Evolutionary conservation across 2,888 invertebrate species (phyloP).

Genomic region (Coelinius sp.): DNA sequence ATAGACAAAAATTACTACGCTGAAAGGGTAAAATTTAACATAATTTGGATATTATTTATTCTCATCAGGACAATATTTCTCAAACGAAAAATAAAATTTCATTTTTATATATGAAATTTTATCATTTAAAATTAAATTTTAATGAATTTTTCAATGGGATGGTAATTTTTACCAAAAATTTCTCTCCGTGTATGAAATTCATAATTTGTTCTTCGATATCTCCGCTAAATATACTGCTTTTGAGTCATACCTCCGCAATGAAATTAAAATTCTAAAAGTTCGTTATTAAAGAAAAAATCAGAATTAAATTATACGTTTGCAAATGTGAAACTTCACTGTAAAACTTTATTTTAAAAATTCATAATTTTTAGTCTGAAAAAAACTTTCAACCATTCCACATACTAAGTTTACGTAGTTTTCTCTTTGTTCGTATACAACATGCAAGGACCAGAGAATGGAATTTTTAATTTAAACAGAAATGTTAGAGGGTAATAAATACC

Average conservation of each 20-base stretch:
- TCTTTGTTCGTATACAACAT: background rate
- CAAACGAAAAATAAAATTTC: too few species aligned
- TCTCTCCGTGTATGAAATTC: background rate
- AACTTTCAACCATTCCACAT: background rate
- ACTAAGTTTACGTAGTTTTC: background rate
- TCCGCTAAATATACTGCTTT: background rate
- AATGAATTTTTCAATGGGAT: too few species aligned
- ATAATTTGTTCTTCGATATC: background rate
- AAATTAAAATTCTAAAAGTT: background rate
- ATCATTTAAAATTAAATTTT: too few species aligned
- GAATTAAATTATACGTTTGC: background rate
- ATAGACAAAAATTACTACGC: too few species aligned
- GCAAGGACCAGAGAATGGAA: conserved; percentile 9
- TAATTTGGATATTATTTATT: too few species aligned
- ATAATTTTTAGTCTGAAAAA: background rate
- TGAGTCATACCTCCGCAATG: background rate
- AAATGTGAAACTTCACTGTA: background rate
- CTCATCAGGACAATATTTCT: too few species aligned
- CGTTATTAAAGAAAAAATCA: background rate
- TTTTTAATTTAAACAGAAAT: conserved; percentile 15
- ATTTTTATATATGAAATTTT: too few species aligned
- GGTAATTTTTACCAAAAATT: too few species aligned
- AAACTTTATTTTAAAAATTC: background rate
- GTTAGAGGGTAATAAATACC: conserved; percentile 7
- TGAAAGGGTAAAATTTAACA: too few species aligned